Conservation (phyloP, 2,113 vertebrate species). For the Xenopus tropicalis region DNA sequence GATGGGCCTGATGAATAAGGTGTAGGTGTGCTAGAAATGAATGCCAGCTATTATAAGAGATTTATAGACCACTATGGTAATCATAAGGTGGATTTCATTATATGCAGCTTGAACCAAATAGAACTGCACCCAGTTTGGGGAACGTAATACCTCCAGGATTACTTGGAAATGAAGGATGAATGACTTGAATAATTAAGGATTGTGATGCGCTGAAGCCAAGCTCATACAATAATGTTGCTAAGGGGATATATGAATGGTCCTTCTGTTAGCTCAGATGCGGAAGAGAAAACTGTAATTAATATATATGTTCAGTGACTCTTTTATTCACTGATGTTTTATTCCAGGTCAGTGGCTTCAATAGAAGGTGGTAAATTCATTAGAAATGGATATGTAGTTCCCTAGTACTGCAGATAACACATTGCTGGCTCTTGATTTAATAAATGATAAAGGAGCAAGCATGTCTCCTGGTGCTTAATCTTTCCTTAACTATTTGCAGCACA, state of each 20-base stretch:
- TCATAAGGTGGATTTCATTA: too few species aligned
- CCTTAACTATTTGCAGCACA: neutral
- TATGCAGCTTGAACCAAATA: too few species aligned
- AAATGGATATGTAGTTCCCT: conserved; percentile 6
- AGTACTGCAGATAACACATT: neutral
- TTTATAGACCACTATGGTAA: too few species aligned
- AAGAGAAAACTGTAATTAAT: conserved; percentile 14
- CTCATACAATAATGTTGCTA: too few species aligned
- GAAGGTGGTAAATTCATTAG: conserved; percentile 16
- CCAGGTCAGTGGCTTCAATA: conserved; percentile 11
- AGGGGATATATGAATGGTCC: conserved; percentile 25
- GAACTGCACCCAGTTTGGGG: too few species aligned
- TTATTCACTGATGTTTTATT: conserved; percentile 7
- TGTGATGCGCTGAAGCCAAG: too few species aligned
- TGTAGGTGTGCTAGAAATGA: too few species aligned
- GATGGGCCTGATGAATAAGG: too few species aligned
- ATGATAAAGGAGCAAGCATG: neutral
- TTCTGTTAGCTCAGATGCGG: conserved; percentile 20
- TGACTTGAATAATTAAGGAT: too few species aligned
- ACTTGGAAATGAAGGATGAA: too few species aligned
- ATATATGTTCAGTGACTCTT: conserved; percentile 22
- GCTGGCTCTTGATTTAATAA: conserved; percentile 26
- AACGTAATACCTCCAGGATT: too few species aligned
- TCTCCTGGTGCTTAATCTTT: neutral
- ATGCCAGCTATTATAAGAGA: too few species aligned